Evolutionary conservation across 1,140 invertebrate species (phyloP).

Genomic region (Sycophaga agraensis): DNA sequence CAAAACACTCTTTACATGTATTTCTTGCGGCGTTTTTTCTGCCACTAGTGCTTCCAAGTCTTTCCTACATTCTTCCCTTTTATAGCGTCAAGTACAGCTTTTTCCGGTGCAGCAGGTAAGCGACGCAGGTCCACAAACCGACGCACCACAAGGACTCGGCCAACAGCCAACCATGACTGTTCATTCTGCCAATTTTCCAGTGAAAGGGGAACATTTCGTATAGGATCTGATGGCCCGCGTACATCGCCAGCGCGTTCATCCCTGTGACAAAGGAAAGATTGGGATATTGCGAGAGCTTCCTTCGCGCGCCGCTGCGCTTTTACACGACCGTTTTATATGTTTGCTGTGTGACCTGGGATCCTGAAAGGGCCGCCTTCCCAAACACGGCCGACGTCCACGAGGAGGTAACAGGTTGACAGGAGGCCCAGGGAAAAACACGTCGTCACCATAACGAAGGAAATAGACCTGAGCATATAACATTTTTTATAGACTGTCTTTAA

Average conservation of each 20-base stretch:
- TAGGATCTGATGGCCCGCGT: constrained; percentile 79
- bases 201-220: constrained; percentile 82
- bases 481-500: neutral
- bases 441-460: constrained; percentile 83
- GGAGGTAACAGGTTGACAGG: constrained; percentile 71
- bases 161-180: constrained; percentile 72
- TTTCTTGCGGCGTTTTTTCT: neutral
- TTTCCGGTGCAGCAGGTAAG: constrained; percentile 69
- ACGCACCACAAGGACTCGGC: constrained; percentile 81
- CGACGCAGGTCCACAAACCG: constrained; percentile 76
- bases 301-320: neutral
- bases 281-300: too few species aligned
- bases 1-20: too few species aligned
- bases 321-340: neutral
- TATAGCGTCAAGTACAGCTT: constrained; percentile 71
- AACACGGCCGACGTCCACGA: constrained; percentile 76
- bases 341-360: constrained; percentile 62
- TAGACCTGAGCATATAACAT: constrained; percentile 66
- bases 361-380: constrained; percentile 85
- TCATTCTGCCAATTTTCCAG: constrained; percentile 70
- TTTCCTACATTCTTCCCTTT: constrained; percentile 30
- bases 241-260: constrained; percentile 87
- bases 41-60: neutral
- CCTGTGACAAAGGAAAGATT: constrained; percentile 63
- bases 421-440: constrained; percentile 73